Base-by-base conservation (phyloP, 2,888 invertebrate genomes). In the Pyrochroa serraticornis region DNA sequence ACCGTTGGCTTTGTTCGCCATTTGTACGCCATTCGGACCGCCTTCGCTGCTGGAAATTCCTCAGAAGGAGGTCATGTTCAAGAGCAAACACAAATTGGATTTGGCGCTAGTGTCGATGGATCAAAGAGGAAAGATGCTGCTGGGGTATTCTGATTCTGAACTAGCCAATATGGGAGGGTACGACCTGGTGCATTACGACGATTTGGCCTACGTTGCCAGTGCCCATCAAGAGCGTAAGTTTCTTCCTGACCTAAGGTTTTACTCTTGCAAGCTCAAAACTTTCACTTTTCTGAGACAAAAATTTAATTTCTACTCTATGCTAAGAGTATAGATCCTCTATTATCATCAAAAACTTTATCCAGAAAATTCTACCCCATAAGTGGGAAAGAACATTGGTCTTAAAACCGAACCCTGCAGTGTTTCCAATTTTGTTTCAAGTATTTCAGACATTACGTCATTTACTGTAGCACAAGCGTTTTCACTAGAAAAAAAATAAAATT, bases 61-160 rank as follows among this genome's bases (percentile, higher is more conserved):
- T 3, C 95, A 97, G 76, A 96, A 98, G 78, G 99, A 99, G 82
- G 93, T 97, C 71, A 97, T 99, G 91, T 97, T 99, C 83, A 99
- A 99, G 82, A 97, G 96, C 79, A 99, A 99, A 82, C 99, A 99
- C 83, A 97, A 97, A 78, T 85, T 99, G 72, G 98, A 99, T 81
- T 87, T 99, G 56, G 91, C 94, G 61, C 86, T 97, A 65, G 93
- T 97, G 68, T 97, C 96, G 38, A 97, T 98, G 95, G 98, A 98
- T 82, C 95, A 94, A 83, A 87, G 96, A 73, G 97, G 97, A 60
- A 96, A 97, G 80, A 90, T 95, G 86, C 84, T 97, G 64, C 84
- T 98, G 64, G 97, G 96, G 8, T 97, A 95, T 79, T 91, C 94
- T 0, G 97, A 97, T 77, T 86, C 91, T 1, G 97, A 94, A 81